These are phyloP conservation scores for Ganaspis sp. DNA, from an alignment of 1,140 invertebrate species.

Conservation along the genomic window DNA sequence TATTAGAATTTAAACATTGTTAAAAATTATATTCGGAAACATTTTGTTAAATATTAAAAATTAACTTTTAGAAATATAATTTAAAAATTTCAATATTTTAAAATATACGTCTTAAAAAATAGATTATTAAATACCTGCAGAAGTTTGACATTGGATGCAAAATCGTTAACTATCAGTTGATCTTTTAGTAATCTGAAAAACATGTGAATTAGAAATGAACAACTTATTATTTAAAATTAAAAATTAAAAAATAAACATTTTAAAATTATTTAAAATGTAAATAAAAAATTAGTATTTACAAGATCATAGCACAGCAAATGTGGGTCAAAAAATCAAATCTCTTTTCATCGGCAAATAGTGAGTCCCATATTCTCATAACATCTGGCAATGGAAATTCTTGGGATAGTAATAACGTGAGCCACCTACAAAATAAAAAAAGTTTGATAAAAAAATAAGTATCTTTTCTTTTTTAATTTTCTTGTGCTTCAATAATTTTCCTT, in stretches of 20 bases:
- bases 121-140: slow-evolving; percentile 82
- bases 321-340: slow-evolving; percentile 94
- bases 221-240: no score
- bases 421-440: slow-evolving; percentile 78
- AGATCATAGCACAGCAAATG: slow-evolving; percentile 97
- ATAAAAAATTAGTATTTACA: slow-evolving; percentile 82
- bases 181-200: slow-evolving; percentile 85
- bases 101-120: no score
- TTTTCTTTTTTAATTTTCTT: neutral
- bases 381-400: slow-evolving; percentile 98
- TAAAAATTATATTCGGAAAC: no score
- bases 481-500: slow-evolving; percentile 8
- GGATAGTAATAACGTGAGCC: slow-evolving; percentile 96
- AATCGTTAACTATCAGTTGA: slow-evolving; percentile 89
- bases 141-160: slow-evolving; percentile 94
- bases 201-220: no score
- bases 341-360: slow-evolving; percentile 91
- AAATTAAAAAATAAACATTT: no score
- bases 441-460: neutral
- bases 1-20: no score
- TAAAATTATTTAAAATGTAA: neutral
- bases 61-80: no score
- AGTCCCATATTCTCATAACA: slow-evolving; percentile 97
- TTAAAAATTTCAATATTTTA: no score
- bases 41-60: no score